These are phyloP conservation scores for Eupithecia exiguata DNA, from an alignment of 2,888 invertebrate genomes.

Conservation along the genomic window DNA sequence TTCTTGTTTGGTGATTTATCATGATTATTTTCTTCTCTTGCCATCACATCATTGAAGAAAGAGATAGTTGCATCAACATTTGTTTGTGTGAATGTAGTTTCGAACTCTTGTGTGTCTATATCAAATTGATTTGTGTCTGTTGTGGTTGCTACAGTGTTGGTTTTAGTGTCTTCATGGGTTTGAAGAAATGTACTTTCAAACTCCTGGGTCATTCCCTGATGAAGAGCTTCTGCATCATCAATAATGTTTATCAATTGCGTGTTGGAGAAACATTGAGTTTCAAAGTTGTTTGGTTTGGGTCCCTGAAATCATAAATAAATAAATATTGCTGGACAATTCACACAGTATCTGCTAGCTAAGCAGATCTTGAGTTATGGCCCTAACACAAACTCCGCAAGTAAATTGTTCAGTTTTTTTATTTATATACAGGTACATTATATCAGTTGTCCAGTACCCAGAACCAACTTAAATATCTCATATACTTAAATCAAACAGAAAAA, in stretches of 20 bases:
- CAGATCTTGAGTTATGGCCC: too few relatives aligned
- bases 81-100: conserved; percentile 41
- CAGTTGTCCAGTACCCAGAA: too few relatives aligned
- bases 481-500: too few relatives aligned
- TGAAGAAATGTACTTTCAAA: conserved; percentile 58
- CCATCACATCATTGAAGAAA: conserved; percentile 11
- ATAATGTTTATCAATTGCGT: conserved; percentile 70
- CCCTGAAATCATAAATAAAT: conserved; percentile 43
- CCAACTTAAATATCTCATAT: too few relatives aligned
- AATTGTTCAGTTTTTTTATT: too few relatives aligned
- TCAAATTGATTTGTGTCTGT: conserved; percentile 7
- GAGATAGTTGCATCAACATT: conserved; percentile 26
- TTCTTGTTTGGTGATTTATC: conserved; percentile 4
- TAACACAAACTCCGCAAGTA: too few relatives aligned
- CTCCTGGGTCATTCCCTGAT: conserved; percentile 63
- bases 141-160: neutral
- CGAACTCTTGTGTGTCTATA: conserved; percentile 26
- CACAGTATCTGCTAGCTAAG: neutral
- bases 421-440: too few relatives aligned
- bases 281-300: conserved; percentile 55
- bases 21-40: conserved; percentile 11
- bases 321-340: neutral
- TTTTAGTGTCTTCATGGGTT: conserved; percentile 15
- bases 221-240: conserved; percentile 64
- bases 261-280: conserved; percentile 70